Percentiles rank a stretch among this genome's conserved stretches.
Conservation (phyloP, 2,888 invertebrate genomes). For the Resseliella maxima region DNA sequence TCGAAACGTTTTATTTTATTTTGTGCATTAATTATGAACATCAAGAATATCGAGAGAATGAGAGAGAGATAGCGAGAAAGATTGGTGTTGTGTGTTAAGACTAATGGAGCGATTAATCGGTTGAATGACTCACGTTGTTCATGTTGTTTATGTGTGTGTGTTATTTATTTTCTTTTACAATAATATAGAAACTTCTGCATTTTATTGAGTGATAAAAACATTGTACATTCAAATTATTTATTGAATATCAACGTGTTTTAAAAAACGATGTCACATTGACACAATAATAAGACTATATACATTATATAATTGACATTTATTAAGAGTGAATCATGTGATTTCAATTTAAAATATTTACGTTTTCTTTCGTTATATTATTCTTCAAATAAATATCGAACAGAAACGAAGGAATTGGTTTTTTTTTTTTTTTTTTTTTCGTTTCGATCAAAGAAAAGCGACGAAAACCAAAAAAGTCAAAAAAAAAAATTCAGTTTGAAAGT, state of each 20-base stretch:
- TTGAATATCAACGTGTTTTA: too few relatives aligned
- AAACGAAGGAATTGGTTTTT: not conserved
- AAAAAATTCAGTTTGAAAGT: too few relatives aligned
- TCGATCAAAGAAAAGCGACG: too few relatives aligned
- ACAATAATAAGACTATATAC: not conserved
- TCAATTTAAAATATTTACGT: not conserved
- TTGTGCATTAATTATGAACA: too few relatives aligned
- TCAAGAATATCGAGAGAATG: too few relatives aligned
- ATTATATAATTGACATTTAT: slow-evolving; percentile 37
- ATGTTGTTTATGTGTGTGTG: not conserved
- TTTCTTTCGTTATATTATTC: not conserved
- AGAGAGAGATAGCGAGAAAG: too few relatives aligned
- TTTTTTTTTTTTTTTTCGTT: not conserved
- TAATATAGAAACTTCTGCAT: not conserved
- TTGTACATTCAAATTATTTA: not conserved
- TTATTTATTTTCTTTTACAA: too few relatives aligned
- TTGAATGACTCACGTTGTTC: not conserved
- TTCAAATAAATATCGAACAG: not conserved
- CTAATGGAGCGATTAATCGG: not conserved
- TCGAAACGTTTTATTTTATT: too few relatives aligned
- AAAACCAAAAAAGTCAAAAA: too few relatives aligned
- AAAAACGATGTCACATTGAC: not conserved
- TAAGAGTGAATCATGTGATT: slow-evolving; percentile 48
- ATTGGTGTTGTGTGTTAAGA: not conserved
- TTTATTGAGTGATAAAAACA: not conserved